A percentile compares a stretch with the other conserved stretches of the same genome.
Evolutionary conservation across 92 coral and sea anemone genomes (phyloP).

Genomic region (Virgularia gustaviana): DNA sequence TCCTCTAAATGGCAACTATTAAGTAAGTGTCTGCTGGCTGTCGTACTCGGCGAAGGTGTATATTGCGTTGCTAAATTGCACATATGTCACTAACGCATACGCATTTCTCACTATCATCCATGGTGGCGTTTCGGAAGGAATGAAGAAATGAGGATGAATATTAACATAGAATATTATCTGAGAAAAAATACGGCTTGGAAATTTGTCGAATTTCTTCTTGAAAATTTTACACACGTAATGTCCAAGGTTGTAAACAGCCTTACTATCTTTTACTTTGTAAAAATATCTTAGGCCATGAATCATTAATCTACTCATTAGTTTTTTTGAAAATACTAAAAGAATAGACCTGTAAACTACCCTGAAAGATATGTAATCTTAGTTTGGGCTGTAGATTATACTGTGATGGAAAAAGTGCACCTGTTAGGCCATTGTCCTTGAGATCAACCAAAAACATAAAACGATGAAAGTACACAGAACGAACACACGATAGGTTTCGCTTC

Average conservation of each 20-base stretch:
- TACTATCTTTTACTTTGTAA: conserved; percentile 35
- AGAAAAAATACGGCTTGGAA: conserved; percentile 10
- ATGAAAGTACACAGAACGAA: background rate
- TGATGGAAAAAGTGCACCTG: conserved; percentile 40
- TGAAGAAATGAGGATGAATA: background rate
- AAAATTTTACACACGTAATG: conserved; percentile 14
- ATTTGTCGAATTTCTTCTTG: background rate
- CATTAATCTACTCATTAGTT: conserved; percentile 39
- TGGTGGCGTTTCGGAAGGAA: background rate
- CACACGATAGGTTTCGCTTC: no score
- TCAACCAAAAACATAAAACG: background rate
- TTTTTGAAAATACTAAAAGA: conserved; percentile 22
- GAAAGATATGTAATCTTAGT: conserved; percentile 38
- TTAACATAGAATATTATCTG: background rate
- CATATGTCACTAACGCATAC: conserved; percentile 6
- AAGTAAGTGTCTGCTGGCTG: no score
- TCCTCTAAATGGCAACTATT: no score
- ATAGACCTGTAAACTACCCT: conserved; percentile 42
- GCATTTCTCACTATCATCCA: conserved; percentile 7
- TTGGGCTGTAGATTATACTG: conserved; percentile 18
- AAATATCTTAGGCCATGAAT: conserved; percentile 34
- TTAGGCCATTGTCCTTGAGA: conserved; percentile 30
- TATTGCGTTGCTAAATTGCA: conserved; percentile 6
- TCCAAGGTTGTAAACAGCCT: conserved; percentile 6
- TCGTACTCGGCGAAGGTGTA: no score